Base-by-base conservation (phyloP, 2,888 invertebrate species). In the Diogma glabrata region DNA sequence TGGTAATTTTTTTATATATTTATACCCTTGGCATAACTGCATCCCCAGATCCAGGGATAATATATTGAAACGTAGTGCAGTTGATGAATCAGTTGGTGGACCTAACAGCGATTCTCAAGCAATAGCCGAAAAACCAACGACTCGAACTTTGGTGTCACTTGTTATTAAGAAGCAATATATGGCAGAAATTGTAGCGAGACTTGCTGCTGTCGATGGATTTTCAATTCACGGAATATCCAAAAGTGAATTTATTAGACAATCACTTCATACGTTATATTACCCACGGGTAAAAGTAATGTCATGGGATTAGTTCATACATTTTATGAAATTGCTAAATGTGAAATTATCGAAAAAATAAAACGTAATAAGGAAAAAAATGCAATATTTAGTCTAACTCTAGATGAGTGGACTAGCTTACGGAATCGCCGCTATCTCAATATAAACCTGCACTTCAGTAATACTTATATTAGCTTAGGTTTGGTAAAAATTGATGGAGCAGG, bases 261-360 rank as follows among this genome's bases (percentile, higher is more conserved):
- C 47, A 28, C 28, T 17, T 22, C 12, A 33, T 33, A 14, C 12
- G 33, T 6, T 26, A 38, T 19, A 36, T 47, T 45, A 28, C 38
- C 38, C 22, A 46, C n/a, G 26, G 24, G 14, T 30, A 33, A 23
- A 22, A 22, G 10, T 16, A 43, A 49, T 20, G 19, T 51, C 8
- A 49, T 38, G 28, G 16, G 16, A 52, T 30, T 17, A 36, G 17
- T 47, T 47, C 16, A 47, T 51, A 17, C 24, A 30, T 46, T 30
- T 43, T 47, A 14, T 43, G 36, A 51, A 26, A 19, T 43, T 26
- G 30, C 20, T 47, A 26, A 23, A 49, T 28, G 20, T 28, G 14
- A 24, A 8, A 23, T 10, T 5, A 48, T 17, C 22, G 49, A 24
- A 20, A 49, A 26, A 49, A 16, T 26, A 17, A 23, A n/a, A n/a